Evolutionary conservation across 1,140 invertebrate species (phyloP), one percentile per base, ranked within the genome.

Genomic region (Frieseomelitta varia): DNA sequence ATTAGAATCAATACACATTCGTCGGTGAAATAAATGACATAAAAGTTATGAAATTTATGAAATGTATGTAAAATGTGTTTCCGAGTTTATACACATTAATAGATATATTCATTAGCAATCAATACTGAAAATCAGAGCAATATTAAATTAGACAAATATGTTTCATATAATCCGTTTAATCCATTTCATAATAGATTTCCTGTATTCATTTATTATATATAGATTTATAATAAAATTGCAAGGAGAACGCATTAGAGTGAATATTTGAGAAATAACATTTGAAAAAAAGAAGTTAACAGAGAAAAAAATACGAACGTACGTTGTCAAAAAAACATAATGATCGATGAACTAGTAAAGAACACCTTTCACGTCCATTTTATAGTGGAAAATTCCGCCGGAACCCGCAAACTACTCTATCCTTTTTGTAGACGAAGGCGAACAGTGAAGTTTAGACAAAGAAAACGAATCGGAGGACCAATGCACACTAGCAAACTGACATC

Each of bases 371-470:
- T 58, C 24, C 51, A 61, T 80, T 81, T 69, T 39, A 51, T 14
- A 75, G 53, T 81, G 84, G 84, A 85, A 85, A 85, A 75, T 85
- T 85, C 84, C 84, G 19, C 63, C 15, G 27, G 75, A 78, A 24
- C 19, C 34, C 58, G 24, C 12, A 75, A 85, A 61, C 77, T 80
- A 74, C 58, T 55, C 77, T 84, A 80, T 80, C 83, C 83, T 67
- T 84, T 73, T 73, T 58, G 68, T 84, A 74, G 34, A 80, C 47
- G 39, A 80, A 56, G 77, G 12, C 11, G 69, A 58, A 68, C 8
- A 80, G 56, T 53, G 67, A 34, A 69, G 53, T 61, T 73, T 34
- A 55, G 67, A 80, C 51, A 69, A 71, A 71, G 82, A 83, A 72
- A 77, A 53, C n/a, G 56, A 79, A 78, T 30, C 67, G 63, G 69